A percentile compares a stretch with the other conserved stretches of the same genome.
These are phyloP conservation scores for Zaprionus lineosus DNA, from an alignment of 2,888 invertebrate genomes.

Conservation along the genomic window DNA sequence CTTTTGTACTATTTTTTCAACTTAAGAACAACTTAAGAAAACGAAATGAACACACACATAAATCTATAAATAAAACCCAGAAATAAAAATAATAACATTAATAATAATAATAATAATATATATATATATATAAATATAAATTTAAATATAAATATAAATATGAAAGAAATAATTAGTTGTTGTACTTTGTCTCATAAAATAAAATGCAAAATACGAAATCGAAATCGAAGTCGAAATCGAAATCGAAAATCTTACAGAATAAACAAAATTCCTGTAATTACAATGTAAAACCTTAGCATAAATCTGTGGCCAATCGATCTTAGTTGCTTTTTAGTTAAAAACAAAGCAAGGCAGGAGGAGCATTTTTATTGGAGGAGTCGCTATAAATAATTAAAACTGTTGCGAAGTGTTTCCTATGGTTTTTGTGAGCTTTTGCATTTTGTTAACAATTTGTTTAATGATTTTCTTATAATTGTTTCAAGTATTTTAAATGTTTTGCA, in stretches of 20 bases:
- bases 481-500: conserved; percentile 63
- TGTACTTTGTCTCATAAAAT: conserved; percentile 75
- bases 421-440: conserved; percentile 74
- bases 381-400: too few relatives aligned
- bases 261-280: conserved; percentile 62
- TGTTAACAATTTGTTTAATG: conserved; percentile 66
- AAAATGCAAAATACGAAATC: conserved; percentile 46
- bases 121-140: conserved; percentile 27
- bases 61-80: not conserved
- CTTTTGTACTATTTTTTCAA: conserved; percentile 79
- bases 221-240: conserved; percentile 38
- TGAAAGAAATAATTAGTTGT: conserved; percentile 63
- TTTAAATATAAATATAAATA: conserved; percentile 22
- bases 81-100: conserved; percentile 38
- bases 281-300: conserved; percentile 67
- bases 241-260: conserved; percentile 52
- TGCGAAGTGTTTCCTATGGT: conserved; percentile 73
- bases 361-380: too few relatives aligned
- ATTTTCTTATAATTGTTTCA: conserved; percentile 61
- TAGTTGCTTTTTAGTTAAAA: conserved; percentile 74
- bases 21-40: conserved; percentile 39
- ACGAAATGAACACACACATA: conserved; percentile 26
- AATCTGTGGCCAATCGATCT: conserved; percentile 58
- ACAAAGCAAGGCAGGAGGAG: too few relatives aligned
- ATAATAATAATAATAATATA: conserved; percentile 25